Evolutionary conservation across 2,888 invertebrate genomes (phyloP), one percentile per base, ranked within the genome.

Genomic region (Chaitophorus viminalis): DNA sequence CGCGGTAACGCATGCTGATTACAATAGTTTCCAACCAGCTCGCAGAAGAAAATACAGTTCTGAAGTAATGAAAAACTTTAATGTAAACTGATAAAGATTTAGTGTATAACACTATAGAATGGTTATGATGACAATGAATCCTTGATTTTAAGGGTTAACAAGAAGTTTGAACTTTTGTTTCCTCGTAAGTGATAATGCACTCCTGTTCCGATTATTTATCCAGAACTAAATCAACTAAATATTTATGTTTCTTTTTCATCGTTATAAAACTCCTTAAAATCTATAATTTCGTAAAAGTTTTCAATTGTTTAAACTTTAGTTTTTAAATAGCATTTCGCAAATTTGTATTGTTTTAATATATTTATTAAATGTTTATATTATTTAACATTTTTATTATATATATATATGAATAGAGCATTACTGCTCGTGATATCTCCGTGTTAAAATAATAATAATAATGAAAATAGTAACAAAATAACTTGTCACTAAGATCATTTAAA

Each of bases 101-200:
- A 82, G 21, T 25, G 39, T 70, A 52, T 82, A 70, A 82, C 46
- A 25, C 70, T 82, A 46, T 81, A 29, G 29, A 70, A 81, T 46
- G 29, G 68, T 81, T 81, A 81, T 82, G 70, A 82, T 70, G 70
- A 82, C 82, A 82, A 82, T 70, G 70, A 82, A 82, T 72, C 14
- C 33, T 52, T 82, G 70, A 52, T 31, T 82, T 82, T 31, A 82
- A 82, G 52, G 52, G 82, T 72, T 72, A 25, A 31, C 46, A 14
- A 82, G 70, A 72, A 82, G 82, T 82, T 72, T n/a, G 65, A 68
- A 70, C 68, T 81, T 68, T 39, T 68, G 65, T 81, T 70, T 68
- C 46, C 70, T 68, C 68, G 31, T 36, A 25, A 81, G 39, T 81
- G 65, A 68, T 81, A 81, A 81, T 81, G 79, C 65, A 39, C 11